Evolutionary conservation across 2,888 invertebrate species (phyloP).

Genomic region (Ennomos erosarius): DNA sequence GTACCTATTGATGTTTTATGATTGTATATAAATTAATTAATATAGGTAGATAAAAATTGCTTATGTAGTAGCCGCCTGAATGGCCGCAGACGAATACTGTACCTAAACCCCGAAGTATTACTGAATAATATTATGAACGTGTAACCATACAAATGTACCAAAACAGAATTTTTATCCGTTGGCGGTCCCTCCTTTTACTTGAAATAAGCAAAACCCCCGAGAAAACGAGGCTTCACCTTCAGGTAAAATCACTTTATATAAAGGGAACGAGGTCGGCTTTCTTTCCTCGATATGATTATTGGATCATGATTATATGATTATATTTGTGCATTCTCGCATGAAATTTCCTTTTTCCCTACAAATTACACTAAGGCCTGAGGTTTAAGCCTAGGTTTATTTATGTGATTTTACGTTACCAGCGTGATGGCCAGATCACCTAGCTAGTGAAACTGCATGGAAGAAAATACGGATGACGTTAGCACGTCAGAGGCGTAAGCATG

Average conservation of each 20-base stretch:
- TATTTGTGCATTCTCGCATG: slow-evolving; percentile 41
- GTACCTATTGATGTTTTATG: too few species aligned
- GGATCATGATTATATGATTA: slow-evolving; percentile 61
- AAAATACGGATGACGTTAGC: too few species aligned
- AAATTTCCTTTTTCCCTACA: slow-evolving; percentile 31
- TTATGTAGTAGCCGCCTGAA: too few species aligned
- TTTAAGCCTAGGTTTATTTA: not conserved
- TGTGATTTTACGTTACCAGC: too few species aligned
- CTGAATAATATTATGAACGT: slow-evolving; percentile 33
- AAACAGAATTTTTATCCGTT: slow-evolving; percentile 41
- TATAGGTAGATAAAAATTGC: too few species aligned
- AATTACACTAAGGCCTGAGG: slow-evolving; percentile 9
- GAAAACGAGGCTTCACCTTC: slow-evolving; percentile 46
- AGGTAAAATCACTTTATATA: slow-evolving; percentile 58
- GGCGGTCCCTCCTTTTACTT: slow-evolving; percentile 50
- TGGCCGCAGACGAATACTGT: too few species aligned
- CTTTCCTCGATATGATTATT: slow-evolving; percentile 58
- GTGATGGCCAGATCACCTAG: too few species aligned
- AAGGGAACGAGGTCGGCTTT: slow-evolving; percentile 49
- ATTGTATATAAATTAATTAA: too few species aligned
- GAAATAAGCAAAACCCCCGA: slow-evolving; percentile 52
- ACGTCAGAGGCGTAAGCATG: too few species aligned
- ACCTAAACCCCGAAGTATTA: slow-evolving; percentile 12
- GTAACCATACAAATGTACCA: slow-evolving; percentile 33
- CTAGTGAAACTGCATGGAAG: too few species aligned